These are phyloP conservation scores for Setophaga petechia DNA, from an alignment of 2,113 vertebrate species.

Conservation along the genomic window DNA sequence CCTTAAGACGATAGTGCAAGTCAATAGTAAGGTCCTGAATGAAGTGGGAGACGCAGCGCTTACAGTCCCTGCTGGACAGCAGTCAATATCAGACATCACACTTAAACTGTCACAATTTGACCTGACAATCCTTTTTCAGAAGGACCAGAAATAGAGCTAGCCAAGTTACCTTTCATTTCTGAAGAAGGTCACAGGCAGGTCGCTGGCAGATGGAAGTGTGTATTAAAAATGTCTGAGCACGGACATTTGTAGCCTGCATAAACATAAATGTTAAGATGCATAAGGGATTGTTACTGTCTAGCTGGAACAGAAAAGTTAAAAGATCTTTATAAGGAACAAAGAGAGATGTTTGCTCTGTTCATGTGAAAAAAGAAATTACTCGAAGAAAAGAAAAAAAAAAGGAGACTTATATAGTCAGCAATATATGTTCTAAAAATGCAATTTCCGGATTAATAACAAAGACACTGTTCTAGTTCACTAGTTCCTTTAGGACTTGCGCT, in stretches of 20 bases:
- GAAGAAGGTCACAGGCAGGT: conserved; percentile 22
- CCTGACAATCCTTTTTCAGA: conserved; percentile 51
- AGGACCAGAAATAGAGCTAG: conserved; percentile 53
- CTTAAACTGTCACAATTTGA: conserved; percentile 58
- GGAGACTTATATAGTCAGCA: conserved; percentile 72
- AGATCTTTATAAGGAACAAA: conserved; percentile 40
- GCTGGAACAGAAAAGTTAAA: conserved; percentile 21
- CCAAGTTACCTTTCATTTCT: conserved; percentile 38
- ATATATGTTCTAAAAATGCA: conserved; percentile 82
- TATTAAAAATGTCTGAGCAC: neutral
- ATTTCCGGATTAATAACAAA: conserved; percentile 85
- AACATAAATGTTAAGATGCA: conserved; percentile 22
- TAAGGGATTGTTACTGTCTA: neutral
- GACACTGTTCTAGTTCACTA: conserved; percentile 68
- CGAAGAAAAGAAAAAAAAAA: conserved; percentile 41
- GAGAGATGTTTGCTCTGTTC: conserved; percentile 55
- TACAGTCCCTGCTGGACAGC: conserved; percentile 22
- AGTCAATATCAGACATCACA: conserved; percentile 47
- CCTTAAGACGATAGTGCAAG: neutral
- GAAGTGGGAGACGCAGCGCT: neutral
- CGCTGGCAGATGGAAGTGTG: neutral
- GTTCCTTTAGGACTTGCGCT: conserved; percentile 77
- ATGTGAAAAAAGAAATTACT: conserved; percentile 60
- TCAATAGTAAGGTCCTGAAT: conserved; percentile 15
- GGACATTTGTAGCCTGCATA: neutral